Conservation (phyloP, 2,888 invertebrate genomes). For the Xanthia togata region DNA sequence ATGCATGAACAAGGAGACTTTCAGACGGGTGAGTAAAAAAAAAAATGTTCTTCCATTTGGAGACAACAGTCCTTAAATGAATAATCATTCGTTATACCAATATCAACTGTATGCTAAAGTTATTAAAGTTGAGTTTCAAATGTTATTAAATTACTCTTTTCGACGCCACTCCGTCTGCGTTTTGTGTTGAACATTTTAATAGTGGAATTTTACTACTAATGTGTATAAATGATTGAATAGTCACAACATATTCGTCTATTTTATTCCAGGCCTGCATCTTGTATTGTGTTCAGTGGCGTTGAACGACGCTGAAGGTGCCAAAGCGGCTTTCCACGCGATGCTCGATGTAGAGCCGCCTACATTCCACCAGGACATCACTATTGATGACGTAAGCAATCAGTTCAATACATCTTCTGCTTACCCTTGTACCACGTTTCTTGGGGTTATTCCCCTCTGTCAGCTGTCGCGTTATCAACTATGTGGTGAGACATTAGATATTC, state of each 20-base stretch:
- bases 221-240: neutral
- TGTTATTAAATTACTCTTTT: neutral
- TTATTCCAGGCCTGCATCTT: slow-evolving; percentile 94
- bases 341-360: slow-evolving; percentile 94
- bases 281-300: slow-evolving; percentile 97
- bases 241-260: neutral
- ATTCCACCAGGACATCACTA: slow-evolving; percentile 85
- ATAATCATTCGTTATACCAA: neutral
- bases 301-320: slow-evolving; percentile 98
- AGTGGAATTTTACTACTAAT: neutral
- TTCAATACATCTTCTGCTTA: neutral
- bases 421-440: neutral
- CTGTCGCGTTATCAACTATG: neutral
- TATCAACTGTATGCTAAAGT: neutral
- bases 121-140: neutral
- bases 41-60: neutral
- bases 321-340: slow-evolving; percentile 96
- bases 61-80: neutral
- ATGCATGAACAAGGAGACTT: slow-evolving; percentile 98
- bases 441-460: neutral
- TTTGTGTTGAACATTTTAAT: neutral
- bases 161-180: neutral
- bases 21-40: slow-evolving; percentile 90
- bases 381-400: slow-evolving; percentile 81
- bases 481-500: neutral